These are phyloP conservation scores for Fulmarus glacialis DNA, from an alignment of 2,113 vertebrate species.

Conservation along the genomic window DNA sequence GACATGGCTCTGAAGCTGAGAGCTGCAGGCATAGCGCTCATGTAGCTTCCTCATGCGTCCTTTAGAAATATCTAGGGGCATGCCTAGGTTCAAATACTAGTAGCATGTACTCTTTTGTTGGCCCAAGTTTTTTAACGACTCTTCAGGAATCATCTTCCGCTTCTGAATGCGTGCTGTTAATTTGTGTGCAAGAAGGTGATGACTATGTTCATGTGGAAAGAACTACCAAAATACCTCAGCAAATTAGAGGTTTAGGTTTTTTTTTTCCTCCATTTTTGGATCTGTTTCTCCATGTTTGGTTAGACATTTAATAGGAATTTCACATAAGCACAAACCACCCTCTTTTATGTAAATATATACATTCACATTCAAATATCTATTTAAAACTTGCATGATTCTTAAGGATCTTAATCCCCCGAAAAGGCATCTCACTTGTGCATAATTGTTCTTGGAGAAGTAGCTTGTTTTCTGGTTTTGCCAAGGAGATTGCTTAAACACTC, in stretches of 20 bases:
- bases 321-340: neutral
- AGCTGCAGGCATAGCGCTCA: rapidly evolving
- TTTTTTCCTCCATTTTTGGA: neutral
- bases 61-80: neutral
- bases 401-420: neutral
- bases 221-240: neutral
- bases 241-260: neutral
- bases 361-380: neutral
- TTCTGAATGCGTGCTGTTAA: neutral
- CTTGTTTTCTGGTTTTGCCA: neutral
- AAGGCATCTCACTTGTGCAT: neutral
- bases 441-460: neutral
- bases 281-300: neutral
- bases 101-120: neutral
- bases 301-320: neutral
- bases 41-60: rapidly evolving
- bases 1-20: neutral
- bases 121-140: neutral
- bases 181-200: neutral
- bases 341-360: neutral
- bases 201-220: neutral
- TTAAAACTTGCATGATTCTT: neutral
- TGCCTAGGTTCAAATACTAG: neutral
- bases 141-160: neutral
- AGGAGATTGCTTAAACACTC: neutral